phyloP scores from a whole-genome alignment of 1,140 invertebrate species.

The Drosophila simulans region DNA sequence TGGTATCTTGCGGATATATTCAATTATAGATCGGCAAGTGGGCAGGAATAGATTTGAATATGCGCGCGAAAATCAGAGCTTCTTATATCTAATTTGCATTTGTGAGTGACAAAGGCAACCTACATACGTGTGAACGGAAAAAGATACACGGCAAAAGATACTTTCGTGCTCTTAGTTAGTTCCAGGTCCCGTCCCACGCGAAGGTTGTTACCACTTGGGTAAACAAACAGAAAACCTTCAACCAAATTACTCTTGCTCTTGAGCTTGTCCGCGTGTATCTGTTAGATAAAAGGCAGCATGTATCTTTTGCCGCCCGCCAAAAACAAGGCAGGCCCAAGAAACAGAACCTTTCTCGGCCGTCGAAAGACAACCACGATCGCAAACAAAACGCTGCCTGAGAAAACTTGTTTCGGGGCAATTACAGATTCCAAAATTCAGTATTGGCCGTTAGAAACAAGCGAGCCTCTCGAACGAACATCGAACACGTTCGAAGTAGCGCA shows the following conservation, averaged over 20 bases:
- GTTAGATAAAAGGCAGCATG: conserved; percentile 57
- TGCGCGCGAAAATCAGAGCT: conserved; percentile 55
- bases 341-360: conserved; percentile 51
- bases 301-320: conserved; percentile 47
- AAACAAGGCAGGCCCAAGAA: conserved; percentile 31
- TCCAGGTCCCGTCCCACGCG: neutral
- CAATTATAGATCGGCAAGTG: conserved; percentile 64
- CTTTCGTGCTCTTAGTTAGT: conserved; percentile 15
- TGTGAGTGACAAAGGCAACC: conserved; percentile 9
- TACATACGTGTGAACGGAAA: conserved; percentile 14
- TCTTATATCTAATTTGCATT: conserved; percentile 53
- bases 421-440: conserved; percentile 59
- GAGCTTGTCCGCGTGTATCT: conserved; percentile 46
- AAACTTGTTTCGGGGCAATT: conserved; percentile 66
- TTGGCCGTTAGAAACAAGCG: conserved; percentile 69
- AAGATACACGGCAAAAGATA: conserved; percentile 30
- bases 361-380: conserved; percentile 38
- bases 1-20: conserved; percentile 60
- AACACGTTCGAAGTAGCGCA: conserved; percentile 67
- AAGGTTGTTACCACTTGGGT: conserved; percentile 24
- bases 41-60: conserved; percentile 59
- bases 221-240: conserved; percentile 41
- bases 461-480: conserved; percentile 58
- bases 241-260: conserved; percentile 55
- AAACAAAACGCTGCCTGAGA: conserved; percentile 40